Evolutionary conservation across 2,797 vertebrate genomes (phyloP), one percentile per base, ranked within the genome.

Genomic region (Dicrostonyx torquatus): DNA sequence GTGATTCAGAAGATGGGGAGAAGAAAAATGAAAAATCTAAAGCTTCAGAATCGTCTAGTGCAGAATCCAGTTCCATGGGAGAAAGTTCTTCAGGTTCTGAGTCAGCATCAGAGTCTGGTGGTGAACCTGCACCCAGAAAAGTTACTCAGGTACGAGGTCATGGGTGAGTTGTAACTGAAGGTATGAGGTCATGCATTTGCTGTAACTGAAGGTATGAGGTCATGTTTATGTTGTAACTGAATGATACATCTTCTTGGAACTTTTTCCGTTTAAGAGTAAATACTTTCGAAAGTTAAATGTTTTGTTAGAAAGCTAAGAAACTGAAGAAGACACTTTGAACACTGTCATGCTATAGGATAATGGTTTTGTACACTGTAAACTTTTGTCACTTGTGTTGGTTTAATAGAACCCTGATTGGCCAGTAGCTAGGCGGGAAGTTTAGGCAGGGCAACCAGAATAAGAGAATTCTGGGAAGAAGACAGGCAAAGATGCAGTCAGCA

Each of bases 81-180:
- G 98, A 97, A 88, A 97, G 95, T 97, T 98, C 98, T 87, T 98
- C 98, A 89, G 98, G 97, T 12, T 99, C 99, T 0, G 98, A 98
- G 84, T 99, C 98, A 0, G 98, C 98, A n/a, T 98, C 98, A 29
- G 98, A 98, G 43, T 98, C 98, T n/a, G 98, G 98, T 93, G 98
- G 98, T 5, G 98, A 98, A 53, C 98, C 98, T 2, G 98, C 98
- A n/a, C 91, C 98, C n/a, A 97, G 96, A 78, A 98, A 98, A 78
- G 96, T 96, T 53, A 60, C 4, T 72, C 98, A 98, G 98, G 98
- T 98, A 97, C 96, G 95, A 82, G 5, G 22, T 0, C 0, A 40
- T 2, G 89, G 11, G 48, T 40, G 53, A 88, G 3, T 26, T 89
- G 4, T 75, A 80, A 75, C 37, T 64, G n/a, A 77, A 84, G 34